Base-by-base conservation (phyloP, 2,113 vertebrate species). In the Clupea harengus region DNA sequence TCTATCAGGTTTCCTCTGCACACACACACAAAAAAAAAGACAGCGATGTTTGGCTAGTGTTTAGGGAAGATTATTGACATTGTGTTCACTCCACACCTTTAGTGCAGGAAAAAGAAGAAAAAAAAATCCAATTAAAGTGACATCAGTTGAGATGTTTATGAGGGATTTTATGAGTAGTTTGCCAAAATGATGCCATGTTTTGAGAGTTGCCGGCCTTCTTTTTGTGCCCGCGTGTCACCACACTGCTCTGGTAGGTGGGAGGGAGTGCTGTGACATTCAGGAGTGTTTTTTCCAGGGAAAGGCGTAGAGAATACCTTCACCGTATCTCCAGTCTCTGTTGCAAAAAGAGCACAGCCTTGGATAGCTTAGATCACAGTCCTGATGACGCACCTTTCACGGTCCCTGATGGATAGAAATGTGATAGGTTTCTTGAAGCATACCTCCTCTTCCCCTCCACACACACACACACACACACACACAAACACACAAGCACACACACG, bases 331-430 rank as follows among this genome's bases (percentile, higher is more conserved):
- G 44, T 82, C 54, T n/a, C 81, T 45, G 15, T 45, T 18, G 46
- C 64, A 7, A 32, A 78, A 39, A 78, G 28, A 32, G 32, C 15
- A 32, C 44, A 49, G 82, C 60, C 82, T 83, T 81, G 86, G 67
- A 25, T 54, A 83, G 82, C 17, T 49, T 39, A 80, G 64, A 83
- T 80, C 81, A 52, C 82, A 28, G 81, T 80, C 49, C 64, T 50
- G 47, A 49, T 49, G 85, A 86, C 47, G 85, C 64, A 54, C 64
- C 82, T 75, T 83, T 39, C 28, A 52, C 39, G 50, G 64, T 75
- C 81, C 67, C 82, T 86, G 85, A 83, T 72, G 28, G 78, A 86
- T 47, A 75, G 46, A 52, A 45, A 83, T 54, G 50, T 45, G 82
- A 83, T 83, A 46, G 82, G 83, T 78, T 39, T 78, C 72, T 78